These are phyloP conservation scores for Holocentrus rufus DNA, from an alignment of 2,797 vertebrate genomes.

Conservation along the genomic window DNA sequence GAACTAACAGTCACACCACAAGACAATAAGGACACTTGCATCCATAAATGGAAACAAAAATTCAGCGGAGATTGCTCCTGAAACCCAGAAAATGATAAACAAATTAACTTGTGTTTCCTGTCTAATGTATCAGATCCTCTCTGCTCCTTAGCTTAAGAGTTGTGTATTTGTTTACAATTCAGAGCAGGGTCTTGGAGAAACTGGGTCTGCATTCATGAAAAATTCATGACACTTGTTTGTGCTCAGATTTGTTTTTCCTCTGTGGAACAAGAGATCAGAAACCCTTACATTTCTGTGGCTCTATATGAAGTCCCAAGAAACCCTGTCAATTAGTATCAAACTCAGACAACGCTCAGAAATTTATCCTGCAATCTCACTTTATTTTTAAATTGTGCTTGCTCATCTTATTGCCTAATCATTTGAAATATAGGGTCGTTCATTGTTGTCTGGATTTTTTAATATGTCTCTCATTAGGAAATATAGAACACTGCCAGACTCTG, in stretches of 20 bases:
- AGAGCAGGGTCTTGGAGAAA: constrained; percentile 62
- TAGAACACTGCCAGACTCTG: constrained; percentile 15
- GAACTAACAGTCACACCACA: constrained; percentile 34
- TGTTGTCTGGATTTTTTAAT: not conserved
- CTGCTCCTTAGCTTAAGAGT: constrained; percentile 37
- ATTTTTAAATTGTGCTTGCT: not conserved
- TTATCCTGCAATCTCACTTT: constrained; percentile 2
- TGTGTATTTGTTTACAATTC: constrained; percentile 70
- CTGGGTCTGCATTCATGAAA: constrained; percentile 74
- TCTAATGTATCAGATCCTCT: constrained; percentile 53
- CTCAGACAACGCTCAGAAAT: not conserved
- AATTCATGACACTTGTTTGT: constrained; percentile 75
- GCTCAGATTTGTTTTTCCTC: constrained; percentile 67
- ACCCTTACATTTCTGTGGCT: constrained; percentile 36
- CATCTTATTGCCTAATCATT: not conserved
- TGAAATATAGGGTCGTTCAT: not conserved
- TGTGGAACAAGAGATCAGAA: constrained; percentile 58
- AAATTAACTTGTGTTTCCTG: constrained; percentile 48
- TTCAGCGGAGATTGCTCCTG: constrained; percentile 17
- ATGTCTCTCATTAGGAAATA: not conserved
- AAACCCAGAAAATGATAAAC: constrained; percentile 48
- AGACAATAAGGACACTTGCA: constrained; percentile 33
- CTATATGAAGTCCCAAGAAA: constrained; percentile 38
- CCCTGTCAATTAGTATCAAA: constrained; percentile 21
- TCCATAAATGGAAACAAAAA: constrained; percentile 58